These are phyloP conservation scores for Caenorhabditis parvicauda DNA, from an alignment of 2,888 invertebrate species.

Conservation along the genomic window DNA sequence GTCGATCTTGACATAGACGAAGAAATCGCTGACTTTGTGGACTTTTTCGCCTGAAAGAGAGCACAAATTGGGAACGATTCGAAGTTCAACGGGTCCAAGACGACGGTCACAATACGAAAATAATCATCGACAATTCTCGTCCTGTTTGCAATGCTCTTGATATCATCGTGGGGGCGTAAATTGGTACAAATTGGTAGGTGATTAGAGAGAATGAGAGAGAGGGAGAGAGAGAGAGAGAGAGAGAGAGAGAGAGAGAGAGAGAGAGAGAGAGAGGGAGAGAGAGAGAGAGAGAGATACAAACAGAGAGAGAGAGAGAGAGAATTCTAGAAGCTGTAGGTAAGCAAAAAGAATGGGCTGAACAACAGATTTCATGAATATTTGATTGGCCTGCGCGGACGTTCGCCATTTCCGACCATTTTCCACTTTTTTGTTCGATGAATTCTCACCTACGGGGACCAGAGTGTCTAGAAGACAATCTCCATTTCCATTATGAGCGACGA, in stretches of 20 bases:
- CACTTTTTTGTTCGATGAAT: too few relatives aligned
- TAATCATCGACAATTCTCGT: too few relatives aligned
- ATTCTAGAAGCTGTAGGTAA: too few relatives aligned
- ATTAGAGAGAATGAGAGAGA: conserved; percentile 1
- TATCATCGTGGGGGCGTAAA: neutral
- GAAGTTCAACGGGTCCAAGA: neutral
- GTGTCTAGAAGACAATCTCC: conserved; percentile 25
- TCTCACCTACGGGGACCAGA: conserved; percentile 21
- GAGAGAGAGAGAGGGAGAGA: neutral
- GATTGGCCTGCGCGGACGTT: too few relatives aligned
- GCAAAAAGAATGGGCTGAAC: too few relatives aligned
- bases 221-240: neutral
- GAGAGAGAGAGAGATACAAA: neutral
- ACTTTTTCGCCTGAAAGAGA: conserved; percentile 25
- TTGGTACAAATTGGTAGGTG: conserved; percentile 7
- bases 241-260: conserved; percentile 1
- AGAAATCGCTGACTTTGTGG: conserved; percentile 29
- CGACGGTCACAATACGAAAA: conserved; percentile 17
- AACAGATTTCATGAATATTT: too few relatives aligned
- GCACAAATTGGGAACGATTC: too few relatives aligned
- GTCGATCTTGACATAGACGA: conserved; percentile 21
- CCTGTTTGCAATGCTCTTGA: too few relatives aligned
- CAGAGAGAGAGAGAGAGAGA: neutral
- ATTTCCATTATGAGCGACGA: conserved; percentile 16
- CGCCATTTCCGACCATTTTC: too few relatives aligned